Evolutionary conservation across 2,113 vertebrate species (phyloP).

Genomic region (Neofelis nebulosa): DNA sequence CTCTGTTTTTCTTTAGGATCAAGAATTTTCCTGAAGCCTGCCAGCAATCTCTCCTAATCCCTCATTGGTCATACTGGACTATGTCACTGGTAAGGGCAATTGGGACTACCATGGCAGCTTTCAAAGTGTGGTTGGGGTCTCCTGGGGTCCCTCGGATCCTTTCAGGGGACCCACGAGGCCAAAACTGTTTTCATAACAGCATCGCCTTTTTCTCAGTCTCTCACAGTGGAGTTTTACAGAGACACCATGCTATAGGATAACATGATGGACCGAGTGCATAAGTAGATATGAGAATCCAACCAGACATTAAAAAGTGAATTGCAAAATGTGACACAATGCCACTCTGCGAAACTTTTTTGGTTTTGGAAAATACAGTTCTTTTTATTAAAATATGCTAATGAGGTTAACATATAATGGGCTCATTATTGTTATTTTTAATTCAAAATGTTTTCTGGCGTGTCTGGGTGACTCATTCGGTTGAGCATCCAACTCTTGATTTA

Average conservation of each 20-base stretch:
- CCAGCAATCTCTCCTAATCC: background rate
- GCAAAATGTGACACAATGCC: background rate
- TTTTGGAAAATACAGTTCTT: background rate
- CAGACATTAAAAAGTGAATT: background rate
- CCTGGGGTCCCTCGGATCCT: background rate
- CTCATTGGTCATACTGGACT: background rate
- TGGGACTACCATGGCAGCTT: background rate
- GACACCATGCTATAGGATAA: accelerated
- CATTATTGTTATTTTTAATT: background rate
- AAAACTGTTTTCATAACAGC: background rate
- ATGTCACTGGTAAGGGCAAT: background rate
- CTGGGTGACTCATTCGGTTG: no score
- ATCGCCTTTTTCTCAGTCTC: background rate
- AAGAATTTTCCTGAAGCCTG: background rate
- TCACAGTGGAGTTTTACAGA: background rate
- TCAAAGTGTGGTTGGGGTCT: background rate
- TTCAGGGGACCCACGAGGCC: background rate
- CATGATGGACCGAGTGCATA: background rate
- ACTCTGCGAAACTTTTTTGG: background rate
- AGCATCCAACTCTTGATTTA: no score
- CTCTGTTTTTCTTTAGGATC: background rate
- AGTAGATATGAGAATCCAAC: no score
- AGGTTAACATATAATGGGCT: background rate
- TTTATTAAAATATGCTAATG: background rate
- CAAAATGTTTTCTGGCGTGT: background rate